phyloP scores from a whole-genome alignment of 2,113 vertebrate genomes.

The Tychaedon coryphoeus region DNA sequence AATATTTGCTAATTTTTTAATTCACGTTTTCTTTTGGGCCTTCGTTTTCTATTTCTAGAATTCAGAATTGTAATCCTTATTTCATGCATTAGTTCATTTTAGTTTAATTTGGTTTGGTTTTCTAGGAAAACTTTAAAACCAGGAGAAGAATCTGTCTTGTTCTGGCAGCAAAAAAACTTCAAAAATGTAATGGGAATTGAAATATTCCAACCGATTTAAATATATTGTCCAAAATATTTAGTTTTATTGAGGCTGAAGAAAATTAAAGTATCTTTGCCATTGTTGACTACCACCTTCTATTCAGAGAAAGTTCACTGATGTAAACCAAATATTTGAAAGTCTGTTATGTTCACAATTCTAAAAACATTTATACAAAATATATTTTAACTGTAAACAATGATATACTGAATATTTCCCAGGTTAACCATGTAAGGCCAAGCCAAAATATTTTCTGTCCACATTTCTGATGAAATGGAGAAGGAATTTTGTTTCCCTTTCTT shows the following conservation, averaged over 20 bases:
- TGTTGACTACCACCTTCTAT: background rate
- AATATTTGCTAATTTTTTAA: background rate
- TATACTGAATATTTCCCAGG: background rate
- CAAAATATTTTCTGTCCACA: constrained; percentile 2
- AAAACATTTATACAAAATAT: background rate
- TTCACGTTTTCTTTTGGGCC: background rate
- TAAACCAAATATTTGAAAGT: background rate
- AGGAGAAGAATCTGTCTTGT: background rate
- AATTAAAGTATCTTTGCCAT: background rate
- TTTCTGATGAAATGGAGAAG: background rate
- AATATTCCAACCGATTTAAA: background rate
- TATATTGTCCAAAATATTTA: background rate
- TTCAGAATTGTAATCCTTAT: background rate
- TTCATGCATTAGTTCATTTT: background rate
- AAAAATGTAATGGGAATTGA: background rate
- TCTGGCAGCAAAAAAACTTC: background rate
- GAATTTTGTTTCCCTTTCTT: constrained; percentile 27
- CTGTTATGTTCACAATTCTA: background rate
- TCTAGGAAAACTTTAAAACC: background rate
- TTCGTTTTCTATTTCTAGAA: background rate
- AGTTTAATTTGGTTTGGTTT: background rate
- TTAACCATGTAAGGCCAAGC: background rate
- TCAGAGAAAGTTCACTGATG: background rate
- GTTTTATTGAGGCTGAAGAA: background rate
- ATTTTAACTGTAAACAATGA: background rate